Percentiles rank a stretch among this genome's conserved stretches.
These are phyloP conservation scores for Eolophus roseicapilla DNA, from an alignment of 2,113 vertebrate species.

Conservation along the genomic window DNA sequence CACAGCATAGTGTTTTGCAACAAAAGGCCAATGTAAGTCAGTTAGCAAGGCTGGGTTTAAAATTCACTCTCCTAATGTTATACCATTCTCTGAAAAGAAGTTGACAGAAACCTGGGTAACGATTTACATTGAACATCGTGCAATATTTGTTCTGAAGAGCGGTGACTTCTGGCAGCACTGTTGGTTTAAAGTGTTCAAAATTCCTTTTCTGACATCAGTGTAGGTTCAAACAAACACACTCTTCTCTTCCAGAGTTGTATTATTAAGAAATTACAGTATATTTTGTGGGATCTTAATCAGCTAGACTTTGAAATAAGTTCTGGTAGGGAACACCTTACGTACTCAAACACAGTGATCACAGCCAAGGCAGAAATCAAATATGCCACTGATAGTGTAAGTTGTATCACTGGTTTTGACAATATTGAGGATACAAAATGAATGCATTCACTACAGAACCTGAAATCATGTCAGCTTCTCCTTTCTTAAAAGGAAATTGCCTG, in stretches of 20 bases:
- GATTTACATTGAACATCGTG: background rate
- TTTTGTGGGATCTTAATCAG: background rate
- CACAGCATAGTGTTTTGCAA: background rate
- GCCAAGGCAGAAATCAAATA: background rate
- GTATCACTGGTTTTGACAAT: background rate
- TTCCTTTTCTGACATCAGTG: background rate
- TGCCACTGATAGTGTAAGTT: background rate
- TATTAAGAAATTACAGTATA: background rate
- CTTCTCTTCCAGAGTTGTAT: background rate
- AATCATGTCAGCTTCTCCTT: background rate
- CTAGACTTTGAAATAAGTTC: background rate
- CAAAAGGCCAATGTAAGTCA: background rate
- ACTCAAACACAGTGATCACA: background rate
- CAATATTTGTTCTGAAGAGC: constrained; percentile 37
- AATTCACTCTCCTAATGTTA: background rate
- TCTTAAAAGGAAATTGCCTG: background rate
- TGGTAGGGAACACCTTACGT: background rate
- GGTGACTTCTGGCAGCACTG: background rate
- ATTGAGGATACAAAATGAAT: background rate
- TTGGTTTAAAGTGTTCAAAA: background rate
- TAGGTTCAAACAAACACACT: background rate
- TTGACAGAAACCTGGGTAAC: background rate
- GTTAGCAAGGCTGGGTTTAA: background rate
- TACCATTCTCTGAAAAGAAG: background rate
- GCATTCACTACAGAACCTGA: background rate